Evolutionary conservation across 2,888 invertebrate genomes (phyloP).

Genomic region (Cenopis cana): DNA sequence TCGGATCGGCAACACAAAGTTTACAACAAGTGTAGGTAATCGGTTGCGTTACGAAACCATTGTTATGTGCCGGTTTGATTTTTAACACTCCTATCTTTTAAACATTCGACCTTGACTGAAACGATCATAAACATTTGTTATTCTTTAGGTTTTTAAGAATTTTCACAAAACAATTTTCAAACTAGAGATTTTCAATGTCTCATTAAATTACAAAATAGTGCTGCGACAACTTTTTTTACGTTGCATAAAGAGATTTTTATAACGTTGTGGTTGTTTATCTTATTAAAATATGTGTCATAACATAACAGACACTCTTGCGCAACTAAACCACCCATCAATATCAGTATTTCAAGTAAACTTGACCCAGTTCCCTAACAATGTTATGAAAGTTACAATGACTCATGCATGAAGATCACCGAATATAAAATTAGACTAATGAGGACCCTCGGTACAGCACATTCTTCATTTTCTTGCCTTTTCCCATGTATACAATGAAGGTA

Average conservation of each 20-base stretch:
- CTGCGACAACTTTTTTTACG: not conserved
- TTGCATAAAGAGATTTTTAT: not conserved
- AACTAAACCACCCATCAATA: constrained; percentile 40
- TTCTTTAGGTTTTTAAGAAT: constrained; percentile 6
- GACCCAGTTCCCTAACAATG: constrained; percentile 73
- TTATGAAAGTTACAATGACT: constrained; percentile 70
- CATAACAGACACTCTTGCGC: constrained; percentile 23
- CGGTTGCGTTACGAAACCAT: constrained; percentile 35
- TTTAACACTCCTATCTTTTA: constrained; percentile 24
- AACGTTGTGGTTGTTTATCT: constrained; percentile 1
- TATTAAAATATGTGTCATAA: constrained; percentile 12
- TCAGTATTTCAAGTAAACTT: constrained; percentile 61
- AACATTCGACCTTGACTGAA: constrained; percentile 19
- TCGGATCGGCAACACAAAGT: constrained; percentile 22
- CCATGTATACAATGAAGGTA: constrained; percentile 46
- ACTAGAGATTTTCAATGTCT: not conserved
- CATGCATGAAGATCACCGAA: constrained; percentile 56
- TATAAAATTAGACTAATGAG: constrained; percentile 62
- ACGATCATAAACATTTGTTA: constrained; percentile 8
- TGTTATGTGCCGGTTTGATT: constrained; percentile 22
- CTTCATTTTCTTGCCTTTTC: constrained; percentile 51
- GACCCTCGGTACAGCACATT: constrained; percentile 50
- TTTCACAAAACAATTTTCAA: not conserved
- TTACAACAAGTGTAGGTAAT: constrained; percentile 41
- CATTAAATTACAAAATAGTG: not conserved